phyloP scores from a whole-genome alignment of 2,888 invertebrate species.

The Alitta virens region DNA sequence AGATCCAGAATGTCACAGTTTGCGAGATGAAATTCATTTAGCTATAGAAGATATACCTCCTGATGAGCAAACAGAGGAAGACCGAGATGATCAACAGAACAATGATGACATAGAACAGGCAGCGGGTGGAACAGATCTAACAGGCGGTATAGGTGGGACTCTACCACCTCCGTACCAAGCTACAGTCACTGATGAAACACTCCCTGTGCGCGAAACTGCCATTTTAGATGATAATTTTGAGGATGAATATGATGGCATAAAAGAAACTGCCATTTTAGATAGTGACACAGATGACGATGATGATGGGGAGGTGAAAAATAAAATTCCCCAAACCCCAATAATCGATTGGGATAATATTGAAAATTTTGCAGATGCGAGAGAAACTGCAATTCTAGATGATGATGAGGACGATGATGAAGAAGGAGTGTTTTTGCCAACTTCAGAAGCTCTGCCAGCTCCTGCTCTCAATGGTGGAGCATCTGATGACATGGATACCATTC shows the following conservation, averaged over 20 bases:
- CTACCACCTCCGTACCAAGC: background rate
- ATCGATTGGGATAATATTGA: background rate
- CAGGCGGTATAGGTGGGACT: background rate
- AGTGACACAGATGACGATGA: slow-evolving; percentile 3
- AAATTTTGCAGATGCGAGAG: slow-evolving; percentile 16
- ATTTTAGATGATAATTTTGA: slow-evolving; percentile 5
- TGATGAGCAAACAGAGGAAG: background rate
- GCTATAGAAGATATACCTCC: background rate
- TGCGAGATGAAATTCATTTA: background rate
- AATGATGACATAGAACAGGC: slow-evolving; percentile 1
- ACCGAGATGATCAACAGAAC: background rate
- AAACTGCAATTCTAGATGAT: slow-evolving; percentile 11
- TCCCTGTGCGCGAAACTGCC: slow-evolving; percentile 12
- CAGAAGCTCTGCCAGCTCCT: background rate
- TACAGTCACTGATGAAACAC: slow-evolving; percentile 1
- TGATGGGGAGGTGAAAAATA: slow-evolving; percentile 1
- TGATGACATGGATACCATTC: background rate
- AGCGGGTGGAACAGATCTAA: background rate
- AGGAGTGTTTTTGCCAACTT: slow-evolving; percentile 3
- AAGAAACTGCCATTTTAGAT: slow-evolving; percentile 8
- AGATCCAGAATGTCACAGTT: background rate
- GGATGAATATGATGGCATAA: background rate
- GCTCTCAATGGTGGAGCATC: background rate
- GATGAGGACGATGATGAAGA: slow-evolving; percentile 9
- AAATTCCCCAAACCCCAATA: background rate